A percentile compares a stretch with the other conserved stretches of the same genome.
These are phyloP conservation scores for Chaitophorus viminalis DNA, from an alignment of 2,888 invertebrate species.

Conservation along the genomic window DNA sequence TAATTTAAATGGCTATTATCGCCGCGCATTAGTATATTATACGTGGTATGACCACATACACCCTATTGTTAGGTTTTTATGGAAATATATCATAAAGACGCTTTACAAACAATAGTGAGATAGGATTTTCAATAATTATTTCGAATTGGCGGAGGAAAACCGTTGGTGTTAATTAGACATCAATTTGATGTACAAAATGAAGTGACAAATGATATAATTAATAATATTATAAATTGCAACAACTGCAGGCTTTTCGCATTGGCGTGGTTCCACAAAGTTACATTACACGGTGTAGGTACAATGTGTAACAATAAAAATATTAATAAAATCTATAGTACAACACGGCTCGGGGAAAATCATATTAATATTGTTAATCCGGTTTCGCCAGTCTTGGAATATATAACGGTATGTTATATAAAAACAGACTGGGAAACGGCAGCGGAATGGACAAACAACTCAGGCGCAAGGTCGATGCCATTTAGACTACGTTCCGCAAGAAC, in stretches of 20 bases:
- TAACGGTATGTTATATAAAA: constrained; percentile 54
- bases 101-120: background rate
- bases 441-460: constrained; percentile 34
- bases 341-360: constrained; percentile 12
- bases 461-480: constrained; percentile 59
- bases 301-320: background rate
- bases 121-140: background rate
- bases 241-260: background rate
- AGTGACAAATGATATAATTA: background rate
- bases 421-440: constrained; percentile 34
- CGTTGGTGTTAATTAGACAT: no score
- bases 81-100: background rate
- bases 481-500: constrained; percentile 36
- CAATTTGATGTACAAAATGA: background rate
- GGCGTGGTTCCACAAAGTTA: background rate
- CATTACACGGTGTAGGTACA: background rate
- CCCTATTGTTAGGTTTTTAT: background rate
- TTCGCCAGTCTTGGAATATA: constrained; percentile 34
- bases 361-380: constrained; percentile 54
- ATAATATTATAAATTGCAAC: no score
- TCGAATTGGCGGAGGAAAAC: no score
- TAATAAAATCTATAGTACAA: constrained; percentile 7
- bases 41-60: background rate
- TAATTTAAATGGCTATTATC: constrained; percentile 13
- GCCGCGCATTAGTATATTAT: background rate